Percentiles rank a stretch among this genome's conserved stretches.
Conservation (phyloP, 2,113 vertebrate species). For the Poecilia latipinna region DNA sequence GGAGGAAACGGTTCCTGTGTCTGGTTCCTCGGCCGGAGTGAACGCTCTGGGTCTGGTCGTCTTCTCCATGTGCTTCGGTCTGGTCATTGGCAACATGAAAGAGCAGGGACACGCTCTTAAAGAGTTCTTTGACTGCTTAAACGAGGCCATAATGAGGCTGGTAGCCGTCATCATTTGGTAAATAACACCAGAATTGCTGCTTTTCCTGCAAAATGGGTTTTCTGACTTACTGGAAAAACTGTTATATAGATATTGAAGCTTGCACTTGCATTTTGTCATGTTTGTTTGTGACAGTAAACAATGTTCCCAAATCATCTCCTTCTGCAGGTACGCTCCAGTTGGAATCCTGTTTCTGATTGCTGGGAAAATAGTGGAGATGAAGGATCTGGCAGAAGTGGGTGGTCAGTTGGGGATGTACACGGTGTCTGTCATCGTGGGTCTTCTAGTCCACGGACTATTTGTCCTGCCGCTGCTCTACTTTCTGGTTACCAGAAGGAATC, state of each 20-base stretch:
- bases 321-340: constrained; percentile 91
- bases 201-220: not conserved
- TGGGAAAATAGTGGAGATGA: constrained; percentile 98
- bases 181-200: constrained; percentile 58
- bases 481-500: constrained; percentile 90
- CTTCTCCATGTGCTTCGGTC: constrained; percentile 95
- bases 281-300: not conserved
- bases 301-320: not conserved
- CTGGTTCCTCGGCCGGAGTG: constrained; percentile 89
- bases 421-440: constrained; percentile 89
- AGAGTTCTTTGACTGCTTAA: constrained; percentile 96
- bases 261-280: not conserved
- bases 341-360: constrained; percentile 96
- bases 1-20: constrained; percentile 88
- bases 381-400: constrained; percentile 90
- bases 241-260: not conserved
- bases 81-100: constrained; percentile 96
- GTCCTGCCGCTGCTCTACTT: constrained; percentile 93
- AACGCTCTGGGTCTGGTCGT: constrained; percentile 95
- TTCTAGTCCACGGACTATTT: constrained; percentile 90
- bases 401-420: constrained; percentile 97
- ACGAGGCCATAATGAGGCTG: constrained; percentile 97
- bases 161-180: constrained; percentile 98
- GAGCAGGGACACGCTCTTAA: constrained; percentile 90
- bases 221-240: not conserved